These are phyloP conservation scores for Tachina lurida DNA, from an alignment of 2,888 invertebrate genomes.

Conservation along the genomic window DNA sequence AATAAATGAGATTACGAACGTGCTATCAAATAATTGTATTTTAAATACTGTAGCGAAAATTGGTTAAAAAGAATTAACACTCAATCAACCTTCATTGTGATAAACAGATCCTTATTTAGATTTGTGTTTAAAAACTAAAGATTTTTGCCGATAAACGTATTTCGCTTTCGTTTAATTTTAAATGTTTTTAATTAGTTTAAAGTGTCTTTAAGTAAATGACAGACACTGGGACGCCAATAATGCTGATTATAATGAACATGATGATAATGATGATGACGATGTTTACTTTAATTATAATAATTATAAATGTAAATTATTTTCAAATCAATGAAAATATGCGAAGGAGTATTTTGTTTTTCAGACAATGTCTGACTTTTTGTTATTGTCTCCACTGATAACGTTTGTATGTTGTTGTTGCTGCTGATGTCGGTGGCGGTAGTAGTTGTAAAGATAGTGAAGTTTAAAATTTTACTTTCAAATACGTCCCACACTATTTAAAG, in stretches of 20 bases:
- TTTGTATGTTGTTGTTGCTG: constrained; percentile 13
- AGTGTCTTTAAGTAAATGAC: constrained; percentile 58
- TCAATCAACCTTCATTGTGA: not conserved
- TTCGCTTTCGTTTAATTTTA: constrained; percentile 24
- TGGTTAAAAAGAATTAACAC: not conserved
- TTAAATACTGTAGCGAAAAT: constrained; percentile 53
- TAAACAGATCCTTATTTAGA: not conserved
- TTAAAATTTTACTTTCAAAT: constrained; percentile 73
- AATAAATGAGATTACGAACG: constrained; percentile 2
- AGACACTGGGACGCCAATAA: constrained; percentile 68
- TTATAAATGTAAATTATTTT: constrained; percentile 51
- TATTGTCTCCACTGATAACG: not conserved
- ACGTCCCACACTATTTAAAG: constrained; percentile 86
- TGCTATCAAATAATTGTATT: constrained; percentile 45
- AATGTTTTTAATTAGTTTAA: constrained; percentile 50
- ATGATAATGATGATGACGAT: constrained; percentile 23
- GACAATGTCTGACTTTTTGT: constrained; percentile 21
- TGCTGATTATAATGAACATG: constrained; percentile 18
- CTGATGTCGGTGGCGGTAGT: constrained; percentile 14
- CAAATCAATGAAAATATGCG: constrained; percentile 29
- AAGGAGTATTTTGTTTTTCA: constrained; percentile 50
- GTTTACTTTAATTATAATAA: constrained; percentile 42
- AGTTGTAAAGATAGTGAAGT: not conserved
- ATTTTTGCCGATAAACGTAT: constrained; percentile 13
- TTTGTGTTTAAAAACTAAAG: not conserved